Evolutionary conservation across 2,888 invertebrate genomes (phyloP), one percentile per base, ranked within the genome.

Genomic region (Abrostola tripartita): DNA sequence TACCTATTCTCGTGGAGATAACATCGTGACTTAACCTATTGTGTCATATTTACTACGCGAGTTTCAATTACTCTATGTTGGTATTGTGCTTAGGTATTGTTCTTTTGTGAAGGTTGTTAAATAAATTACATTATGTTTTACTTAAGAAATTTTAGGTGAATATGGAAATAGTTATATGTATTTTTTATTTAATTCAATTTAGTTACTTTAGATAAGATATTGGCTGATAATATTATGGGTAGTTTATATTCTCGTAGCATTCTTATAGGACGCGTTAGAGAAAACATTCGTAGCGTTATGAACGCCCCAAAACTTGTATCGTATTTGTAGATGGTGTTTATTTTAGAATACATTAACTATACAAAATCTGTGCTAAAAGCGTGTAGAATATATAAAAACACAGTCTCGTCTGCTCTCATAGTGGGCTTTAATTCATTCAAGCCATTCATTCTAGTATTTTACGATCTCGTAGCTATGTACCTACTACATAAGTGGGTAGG

Each of bases 341-440:
- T 51, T 51, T n/a, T 11, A 37, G 10, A 12, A 36, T 41, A 49
- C 11, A 38, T 38, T 47, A 11, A 42, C 54, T 52, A 24, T 14
- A 73, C 8, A 38, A 73, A 24, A 52, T 36, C 37, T 58, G 7
- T 36, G 38, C 10, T 44, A 47, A 50, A 44, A 56, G 24, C 56
- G 51, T 52, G 56, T 49, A 60, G 38, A 37, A 52, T 55, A 41
- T 58, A 51, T 57, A 51, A 74, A 57, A 65, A 51, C 70, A 74
- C 64, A 69, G 50, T 52, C 35, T 11, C n/a, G 49, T 69, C 51
- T 56, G 24, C 42, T 47, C 52, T 38, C 14, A 38, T 52, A 44
- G 75, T 68, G 73, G 67, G 71, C 68, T 61, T 75, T 65, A 78
- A 74, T 81, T 80, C 68, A 81, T 74, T 77, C 61, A 68, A 68